Evolutionary conservation across 2,888 invertebrate species (phyloP), one percentile per base, ranked within the genome.

Genomic region (Galerucella nymphaeae): DNA sequence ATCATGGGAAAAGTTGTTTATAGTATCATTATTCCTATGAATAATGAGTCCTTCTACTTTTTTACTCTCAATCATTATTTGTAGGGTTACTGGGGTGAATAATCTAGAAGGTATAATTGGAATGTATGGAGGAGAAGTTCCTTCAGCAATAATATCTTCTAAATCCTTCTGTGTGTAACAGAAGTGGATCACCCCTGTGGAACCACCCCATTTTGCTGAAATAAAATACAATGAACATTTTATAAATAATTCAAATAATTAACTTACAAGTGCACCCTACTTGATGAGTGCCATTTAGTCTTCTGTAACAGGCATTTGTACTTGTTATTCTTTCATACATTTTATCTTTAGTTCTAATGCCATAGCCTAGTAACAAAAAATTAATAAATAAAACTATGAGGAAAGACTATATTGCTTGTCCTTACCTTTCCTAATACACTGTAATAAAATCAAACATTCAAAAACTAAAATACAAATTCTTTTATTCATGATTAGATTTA

Each of bases 211-310:
- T 76, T 89, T 87, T 42, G 95, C 95, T 95, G 70, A 72, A 75
- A 77, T 64, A 59, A 64, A 53, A 66, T 71, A 41, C 2, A 6
- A 4, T 42, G 18, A n/a, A 41, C 59, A 6, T 59, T 20, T 14
- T 48, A 48, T 18, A 18, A 9, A 16, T 42, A 38, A 20, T 23
- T 45, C 18, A 67, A 42, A 45, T 16, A 16, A 45, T 42, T 53
- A 71, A 90, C 93, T 91, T 90, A 97, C 97, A 96, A 66, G 95
- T 92, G 86, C 98, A 99, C 74, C 99, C 99, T 79, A 94, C 93
- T 87, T 98, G 96, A 88, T 97, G 96, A 13, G 98, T 98, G 72
- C 93, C 97, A 90, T 98, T 98, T 76, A 98, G 88, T 75, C 96
- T 90, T 76, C 97, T 90, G 84, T 96, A 96, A 88, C 99, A 99